Conservation (phyloP, 2,888 invertebrate species). For the Diplazon laetatorius region DNA sequence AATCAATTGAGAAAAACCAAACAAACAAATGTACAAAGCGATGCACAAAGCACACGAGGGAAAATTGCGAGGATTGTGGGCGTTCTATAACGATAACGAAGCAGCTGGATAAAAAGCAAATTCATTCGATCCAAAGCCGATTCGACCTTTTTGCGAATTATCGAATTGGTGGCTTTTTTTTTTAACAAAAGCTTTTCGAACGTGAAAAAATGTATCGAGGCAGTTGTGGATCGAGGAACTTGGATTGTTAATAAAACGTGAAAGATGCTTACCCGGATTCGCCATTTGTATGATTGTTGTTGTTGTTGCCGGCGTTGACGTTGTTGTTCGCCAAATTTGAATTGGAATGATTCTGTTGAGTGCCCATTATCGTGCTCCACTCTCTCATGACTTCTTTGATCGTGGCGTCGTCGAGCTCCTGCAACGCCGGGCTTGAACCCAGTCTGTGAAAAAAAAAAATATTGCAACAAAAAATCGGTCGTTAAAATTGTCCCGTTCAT, state of each 20-base stretch:
- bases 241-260: not conserved
- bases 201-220: slow-evolving; percentile 8
- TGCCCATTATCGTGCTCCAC: slow-evolving; percentile 84
- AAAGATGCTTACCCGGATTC: slow-evolving; percentile 80
- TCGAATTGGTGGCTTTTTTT: not conserved
- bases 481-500: not conserved
- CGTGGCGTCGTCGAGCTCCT: slow-evolving; percentile 84
- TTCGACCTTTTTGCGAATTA: slow-evolving; percentile 8
- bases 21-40: slow-evolving; percentile 32
- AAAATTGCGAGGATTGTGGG: slow-evolving; percentile 51
- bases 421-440: slow-evolving; percentile 81
- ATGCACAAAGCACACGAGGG: slow-evolving; percentile 43
- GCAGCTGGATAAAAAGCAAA: not conserved
- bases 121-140: slow-evolving; percentile 45
- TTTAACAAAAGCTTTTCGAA: not conserved
- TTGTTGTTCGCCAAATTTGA: slow-evolving; percentile 75
- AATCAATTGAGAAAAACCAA: too few relatives aligned
- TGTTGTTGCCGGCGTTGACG: slow-evolving; percentile 77
- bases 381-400: slow-evolving; percentile 84
- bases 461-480: not conserved
- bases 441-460: slow-evolving; percentile 67
- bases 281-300: slow-evolving; percentile 68
- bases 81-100: slow-evolving; percentile 29
- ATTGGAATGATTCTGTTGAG: slow-evolving; percentile 77
- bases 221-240: slow-evolving; percentile 45